These are phyloP conservation scores for Marmota monax DNA, from an alignment of 2,113 vertebrate genomes.

Conservation along the genomic window DNA sequence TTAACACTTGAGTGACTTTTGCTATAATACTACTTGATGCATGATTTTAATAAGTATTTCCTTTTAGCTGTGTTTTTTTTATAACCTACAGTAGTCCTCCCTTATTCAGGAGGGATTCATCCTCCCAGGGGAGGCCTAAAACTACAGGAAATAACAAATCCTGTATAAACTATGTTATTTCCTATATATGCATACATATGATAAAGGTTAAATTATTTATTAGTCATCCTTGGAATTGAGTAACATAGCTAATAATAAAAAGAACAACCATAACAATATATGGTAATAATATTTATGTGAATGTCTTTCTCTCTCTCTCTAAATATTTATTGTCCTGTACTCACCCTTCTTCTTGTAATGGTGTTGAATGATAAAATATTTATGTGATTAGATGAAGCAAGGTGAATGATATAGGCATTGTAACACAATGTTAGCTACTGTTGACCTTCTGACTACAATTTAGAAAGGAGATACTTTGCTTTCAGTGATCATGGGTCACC, in stretches of 20 bases:
- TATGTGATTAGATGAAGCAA: neutral
- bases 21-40: neutral
- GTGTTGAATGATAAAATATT: neutral
- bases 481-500: neutral
- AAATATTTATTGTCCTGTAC: no score
- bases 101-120: neutral
- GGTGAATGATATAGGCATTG: neutral
- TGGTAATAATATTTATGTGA: neutral
- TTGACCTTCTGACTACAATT: neutral
- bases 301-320: neutral
- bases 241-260: neutral
- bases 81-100: neutral
- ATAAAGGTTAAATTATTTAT: neutral
- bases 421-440: neutral
- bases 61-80: neutral
- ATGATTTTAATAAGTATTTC: neutral
- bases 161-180: neutral
- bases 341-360: neutral
- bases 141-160: neutral
- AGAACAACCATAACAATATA: neutral
- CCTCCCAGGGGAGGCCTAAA: neutral
- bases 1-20: neutral
- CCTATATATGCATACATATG: neutral
- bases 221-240: neutral
- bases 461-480: neutral